phyloP scores from a whole-genome alignment of 2,797 vertebrate species.

The Coccyzus lansbergi region DNA sequence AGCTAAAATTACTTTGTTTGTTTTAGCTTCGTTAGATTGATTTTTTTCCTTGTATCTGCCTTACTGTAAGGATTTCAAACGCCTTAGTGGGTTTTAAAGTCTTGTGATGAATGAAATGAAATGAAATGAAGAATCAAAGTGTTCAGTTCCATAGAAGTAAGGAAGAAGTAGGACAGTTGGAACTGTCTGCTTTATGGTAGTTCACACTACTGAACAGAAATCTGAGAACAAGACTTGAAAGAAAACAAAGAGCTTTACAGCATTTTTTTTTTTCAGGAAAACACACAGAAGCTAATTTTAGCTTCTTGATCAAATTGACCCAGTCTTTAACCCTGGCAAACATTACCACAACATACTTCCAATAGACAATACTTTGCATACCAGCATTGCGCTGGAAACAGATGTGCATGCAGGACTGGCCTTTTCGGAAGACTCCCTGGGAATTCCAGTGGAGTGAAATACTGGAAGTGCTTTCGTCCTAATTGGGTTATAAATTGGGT shows the following conservation, averaged over 20 bases:
- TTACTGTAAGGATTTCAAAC: conserved; percentile 29
- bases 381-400: conserved; percentile 84
- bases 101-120: conserved; percentile 21
- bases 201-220: conserved; percentile 77
- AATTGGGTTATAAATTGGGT: conserved; percentile 60
- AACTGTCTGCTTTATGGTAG: conserved; percentile 68
- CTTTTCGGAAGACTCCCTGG: conserved; percentile 64
- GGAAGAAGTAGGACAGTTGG: conserved; percentile 65
- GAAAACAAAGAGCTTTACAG: conserved; percentile 83
- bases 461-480: conserved; percentile 64
- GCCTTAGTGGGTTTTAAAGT: conserved; percentile 35
- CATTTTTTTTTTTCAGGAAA: conserved; percentile 80
- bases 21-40: conserved; percentile 43
- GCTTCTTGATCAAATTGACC: conserved; percentile 88
- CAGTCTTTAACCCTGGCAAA: conserved; percentile 87
- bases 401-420: conserved; percentile 75
- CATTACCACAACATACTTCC: conserved; percentile 86
- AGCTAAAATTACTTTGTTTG: conserved; percentile 54
- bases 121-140: conserved; percentile 22
- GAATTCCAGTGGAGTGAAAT: conserved; percentile 55
- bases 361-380: conserved; percentile 88
- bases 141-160: not conserved
- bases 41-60: not conserved
- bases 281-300: conserved; percentile 89
- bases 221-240: conserved; percentile 76